Conservation (phyloP, 2,888 invertebrate species). For the Brachynemurus nebulosus region DNA sequence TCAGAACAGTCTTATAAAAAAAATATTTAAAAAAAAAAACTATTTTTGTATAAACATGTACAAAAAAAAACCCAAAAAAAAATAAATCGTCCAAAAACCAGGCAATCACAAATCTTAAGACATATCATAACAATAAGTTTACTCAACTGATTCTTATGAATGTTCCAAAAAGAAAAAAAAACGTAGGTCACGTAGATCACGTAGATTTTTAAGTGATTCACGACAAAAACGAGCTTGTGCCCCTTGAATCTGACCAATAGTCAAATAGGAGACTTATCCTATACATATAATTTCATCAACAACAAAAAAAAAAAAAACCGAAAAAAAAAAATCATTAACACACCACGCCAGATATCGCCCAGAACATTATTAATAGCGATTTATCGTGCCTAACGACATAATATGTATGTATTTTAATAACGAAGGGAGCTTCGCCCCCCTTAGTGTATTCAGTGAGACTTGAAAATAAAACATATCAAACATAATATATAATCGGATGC, state of each 20-base stretch:
- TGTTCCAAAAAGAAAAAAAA: no score
- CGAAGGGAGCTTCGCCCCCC: background rate
- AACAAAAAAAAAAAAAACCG: no score
- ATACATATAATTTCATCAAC: background rate
- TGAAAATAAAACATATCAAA: background rate
- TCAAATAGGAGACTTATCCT: background rate
- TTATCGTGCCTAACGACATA: background rate
- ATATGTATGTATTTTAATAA: background rate
- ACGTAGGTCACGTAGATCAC: no score
- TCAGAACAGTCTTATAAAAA: no score
- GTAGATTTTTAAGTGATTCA: no score
- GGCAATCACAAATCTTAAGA: conserved; percentile 1
- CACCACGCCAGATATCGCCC: no score
- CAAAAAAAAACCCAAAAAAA: no score
- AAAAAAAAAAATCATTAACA: no score
- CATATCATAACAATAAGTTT: no score
- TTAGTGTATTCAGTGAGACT: background rate
- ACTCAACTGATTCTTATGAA: no score
- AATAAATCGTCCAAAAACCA: background rate
- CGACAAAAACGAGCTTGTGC: background rate
- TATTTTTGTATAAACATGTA: no score
- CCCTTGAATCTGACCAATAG: background rate
- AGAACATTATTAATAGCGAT: background rate
- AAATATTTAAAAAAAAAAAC: no score
- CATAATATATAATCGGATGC: background rate